These are phyloP conservation scores for Pterophyllum scalare DNA, from an alignment of 2,113 vertebrate genomes.

Conservation along the genomic window DNA sequence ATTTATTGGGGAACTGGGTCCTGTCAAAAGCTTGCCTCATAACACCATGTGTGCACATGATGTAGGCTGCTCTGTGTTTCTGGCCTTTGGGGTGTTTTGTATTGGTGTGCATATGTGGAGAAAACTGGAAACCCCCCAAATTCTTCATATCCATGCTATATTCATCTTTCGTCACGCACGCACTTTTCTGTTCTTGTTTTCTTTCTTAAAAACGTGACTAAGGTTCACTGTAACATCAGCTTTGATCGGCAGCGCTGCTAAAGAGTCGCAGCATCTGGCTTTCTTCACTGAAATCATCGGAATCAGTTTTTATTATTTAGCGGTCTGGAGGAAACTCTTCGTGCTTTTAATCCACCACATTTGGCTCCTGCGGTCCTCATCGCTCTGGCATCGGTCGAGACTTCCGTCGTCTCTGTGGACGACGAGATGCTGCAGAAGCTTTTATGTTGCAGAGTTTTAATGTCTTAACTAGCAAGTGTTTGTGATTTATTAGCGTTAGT, in stretches of 20 bases:
- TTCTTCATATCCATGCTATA: background rate
- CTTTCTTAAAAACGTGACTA: background rate
- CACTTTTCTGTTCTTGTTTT: background rate
- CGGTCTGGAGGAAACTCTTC: background rate
- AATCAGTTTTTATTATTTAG: background rate
- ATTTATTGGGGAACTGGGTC: constrained; percentile 59
- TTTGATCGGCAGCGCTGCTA: background rate
- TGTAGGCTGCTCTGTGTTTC: constrained; percentile 13
- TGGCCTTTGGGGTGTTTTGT: background rate
- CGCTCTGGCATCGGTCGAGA: background rate
- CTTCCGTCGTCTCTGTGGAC: background rate
- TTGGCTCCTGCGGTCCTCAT: background rate
- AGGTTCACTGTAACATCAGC: background rate
- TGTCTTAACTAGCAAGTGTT: background rate
- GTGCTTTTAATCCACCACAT: constrained; percentile 5
- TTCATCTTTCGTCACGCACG: background rate
- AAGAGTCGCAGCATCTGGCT: background rate
- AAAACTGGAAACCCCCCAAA: background rate
- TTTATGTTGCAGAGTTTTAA: background rate
- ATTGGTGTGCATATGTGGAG: background rate
- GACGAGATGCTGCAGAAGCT: background rate
- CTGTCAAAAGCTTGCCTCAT: constrained; percentile 24
- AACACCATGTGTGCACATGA: constrained; percentile 26
- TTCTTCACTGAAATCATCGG: background rate
- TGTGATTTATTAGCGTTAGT: background rate